These are phyloP conservation scores for Archips xylosteana DNA, from an alignment of 2,888 invertebrate species.

Conservation along the genomic window DNA sequence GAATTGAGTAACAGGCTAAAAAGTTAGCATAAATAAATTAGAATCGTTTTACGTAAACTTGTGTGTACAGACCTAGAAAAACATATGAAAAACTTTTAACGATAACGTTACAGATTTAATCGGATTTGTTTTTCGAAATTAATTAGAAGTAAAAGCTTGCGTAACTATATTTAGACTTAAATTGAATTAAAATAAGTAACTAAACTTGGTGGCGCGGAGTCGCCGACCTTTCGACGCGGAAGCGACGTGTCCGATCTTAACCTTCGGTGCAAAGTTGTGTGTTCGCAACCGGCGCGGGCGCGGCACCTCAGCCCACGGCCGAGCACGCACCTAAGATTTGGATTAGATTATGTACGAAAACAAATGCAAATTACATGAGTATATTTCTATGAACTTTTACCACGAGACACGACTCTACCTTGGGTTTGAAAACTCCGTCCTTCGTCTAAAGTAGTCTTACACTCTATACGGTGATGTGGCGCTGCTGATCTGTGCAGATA, in stretches of 20 bases:
- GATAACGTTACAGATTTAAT: background rate
- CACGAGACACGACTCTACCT: background rate
- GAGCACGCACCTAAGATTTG: conserved; percentile 23
- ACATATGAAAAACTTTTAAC: background rate
- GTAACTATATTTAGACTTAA: conserved; percentile 29
- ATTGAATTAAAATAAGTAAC: conserved; percentile 37
- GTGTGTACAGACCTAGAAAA: background rate
- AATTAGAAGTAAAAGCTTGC: background rate
- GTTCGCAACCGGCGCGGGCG: conserved; percentile 15
- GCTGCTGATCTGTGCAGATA: no score
- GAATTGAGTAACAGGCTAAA: conserved; percentile 22
- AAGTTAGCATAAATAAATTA: background rate
- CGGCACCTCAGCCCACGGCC: conserved; percentile 17
- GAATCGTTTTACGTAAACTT: background rate
- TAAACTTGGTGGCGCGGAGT: conserved; percentile 44
- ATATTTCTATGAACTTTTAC: background rate
- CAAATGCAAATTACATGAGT: background rate
- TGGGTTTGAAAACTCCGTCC: background rate
- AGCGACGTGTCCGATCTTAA: conserved; percentile 54
- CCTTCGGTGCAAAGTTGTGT: conserved; percentile 53
- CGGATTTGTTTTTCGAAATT: background rate
- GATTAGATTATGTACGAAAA: conserved; percentile 33
- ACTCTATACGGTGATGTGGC: no score
- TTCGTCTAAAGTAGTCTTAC: no score
- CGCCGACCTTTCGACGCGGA: conserved; percentile 69